These are phyloP conservation scores for Grammomys surdaster DNA, from an alignment of 2,113 vertebrate species.

Conservation along the genomic window DNA sequence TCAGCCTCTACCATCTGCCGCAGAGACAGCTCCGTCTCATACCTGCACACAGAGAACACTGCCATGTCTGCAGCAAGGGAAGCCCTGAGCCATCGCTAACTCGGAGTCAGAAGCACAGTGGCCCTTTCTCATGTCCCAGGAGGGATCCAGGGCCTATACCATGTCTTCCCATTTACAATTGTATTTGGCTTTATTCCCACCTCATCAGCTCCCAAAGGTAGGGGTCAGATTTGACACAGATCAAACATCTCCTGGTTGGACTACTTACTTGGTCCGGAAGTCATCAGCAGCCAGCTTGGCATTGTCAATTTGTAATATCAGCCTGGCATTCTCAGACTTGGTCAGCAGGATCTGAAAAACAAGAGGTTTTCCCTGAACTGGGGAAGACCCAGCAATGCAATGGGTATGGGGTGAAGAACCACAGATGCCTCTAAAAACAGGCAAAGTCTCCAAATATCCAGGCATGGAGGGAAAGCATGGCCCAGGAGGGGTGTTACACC, in stretches of 20 bases:
- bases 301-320: constrained; percentile 86
- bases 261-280: constrained; percentile 86
- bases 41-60: constrained; percentile 74
- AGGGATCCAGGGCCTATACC: background rate
- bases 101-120: background rate
- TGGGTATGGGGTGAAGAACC: accelerated
- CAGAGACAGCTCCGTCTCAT: constrained; percentile 83
- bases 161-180: background rate
- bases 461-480: accelerated
- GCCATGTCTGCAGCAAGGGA: background rate
- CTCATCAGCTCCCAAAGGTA: background rate
- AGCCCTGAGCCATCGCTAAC: background rate
- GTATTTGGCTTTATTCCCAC: background rate
- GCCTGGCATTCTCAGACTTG: constrained; percentile 81
- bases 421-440: background rate
- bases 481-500: background rate
- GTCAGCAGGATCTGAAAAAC: constrained; percentile 79
- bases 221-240: background rate
- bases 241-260: background rate
- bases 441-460: background rate
- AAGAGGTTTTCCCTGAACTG: background rate
- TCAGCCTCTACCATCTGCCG: constrained; percentile 87
- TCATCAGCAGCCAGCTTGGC: constrained; percentile 85
- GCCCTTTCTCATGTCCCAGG: background rate
- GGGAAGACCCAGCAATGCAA: background rate